These are phyloP conservation scores for Stenchaetothrips biformis DNA, from an alignment of 2,888 invertebrate species.

Conservation along the genomic window DNA sequence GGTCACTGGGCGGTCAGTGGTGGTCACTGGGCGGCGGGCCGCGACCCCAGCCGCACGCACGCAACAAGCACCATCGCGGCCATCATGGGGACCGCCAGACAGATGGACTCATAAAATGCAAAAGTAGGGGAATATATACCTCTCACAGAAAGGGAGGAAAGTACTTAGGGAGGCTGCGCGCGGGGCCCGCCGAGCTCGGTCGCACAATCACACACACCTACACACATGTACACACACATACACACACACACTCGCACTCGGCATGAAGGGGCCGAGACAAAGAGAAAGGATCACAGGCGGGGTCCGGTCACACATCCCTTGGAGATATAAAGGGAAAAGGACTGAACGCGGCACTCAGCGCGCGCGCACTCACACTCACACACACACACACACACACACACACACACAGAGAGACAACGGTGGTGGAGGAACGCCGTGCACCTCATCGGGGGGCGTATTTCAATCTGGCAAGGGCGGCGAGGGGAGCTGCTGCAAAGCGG, in stretches of 20 bases:
- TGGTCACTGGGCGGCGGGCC: not conserved
- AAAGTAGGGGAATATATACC: not conserved
- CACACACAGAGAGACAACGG: not conserved
- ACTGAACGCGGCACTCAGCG: not conserved
- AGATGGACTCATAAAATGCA: constrained; percentile 21
- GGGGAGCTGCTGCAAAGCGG: constrained; percentile 18
- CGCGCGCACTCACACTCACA: not conserved
- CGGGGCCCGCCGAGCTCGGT: not conserved
- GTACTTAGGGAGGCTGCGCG: not conserved
- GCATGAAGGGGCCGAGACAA: not conserved
- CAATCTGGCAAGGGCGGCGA: not conserved
- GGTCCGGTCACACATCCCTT: not conserved
- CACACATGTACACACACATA: not conserved
- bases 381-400: constrained; percentile 1
- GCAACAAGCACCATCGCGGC: not conserved
- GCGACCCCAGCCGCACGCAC: not conserved
- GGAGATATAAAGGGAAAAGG: not conserved
- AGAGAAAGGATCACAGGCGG: not conserved
- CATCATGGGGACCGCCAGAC: not conserved
- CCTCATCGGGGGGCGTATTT: too few relatives aligned
- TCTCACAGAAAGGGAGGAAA: not conserved
- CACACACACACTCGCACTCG: not conserved
- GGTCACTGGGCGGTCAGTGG: not conserved
- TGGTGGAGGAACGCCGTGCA: too few relatives aligned
- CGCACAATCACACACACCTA: not conserved